A percentile compares a stretch with the other conserved stretches of the same genome.
These are phyloP conservation scores for Nasonia longicornis DNA, from an alignment of 1,140 invertebrate species.

Conservation along the genomic window DNA sequence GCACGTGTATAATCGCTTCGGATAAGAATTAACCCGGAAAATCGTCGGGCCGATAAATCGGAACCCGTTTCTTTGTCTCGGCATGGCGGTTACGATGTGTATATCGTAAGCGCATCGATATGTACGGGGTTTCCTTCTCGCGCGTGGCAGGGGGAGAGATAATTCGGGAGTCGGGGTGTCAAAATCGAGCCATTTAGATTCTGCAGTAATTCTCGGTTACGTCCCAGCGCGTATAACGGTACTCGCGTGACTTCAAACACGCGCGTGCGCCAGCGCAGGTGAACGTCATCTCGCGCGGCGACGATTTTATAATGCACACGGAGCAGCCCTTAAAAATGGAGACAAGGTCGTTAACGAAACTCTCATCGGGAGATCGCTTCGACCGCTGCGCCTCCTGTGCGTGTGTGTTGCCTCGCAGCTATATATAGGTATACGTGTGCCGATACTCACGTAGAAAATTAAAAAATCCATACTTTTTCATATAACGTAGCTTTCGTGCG, in stretches of 20 bases:
- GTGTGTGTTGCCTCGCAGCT: not conserved
- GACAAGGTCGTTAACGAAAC: not conserved
- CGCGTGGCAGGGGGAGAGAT: not conserved
- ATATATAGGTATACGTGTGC: no score
- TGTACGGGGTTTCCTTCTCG: no score
- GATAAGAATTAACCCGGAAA: not conserved
- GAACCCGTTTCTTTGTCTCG: not conserved
- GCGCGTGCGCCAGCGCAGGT: not conserved
- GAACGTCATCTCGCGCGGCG: not conserved
- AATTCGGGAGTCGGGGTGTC: not conserved
- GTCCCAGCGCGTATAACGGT: not conserved
- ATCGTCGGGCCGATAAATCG: no score
- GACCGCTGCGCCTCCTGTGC: not conserved
- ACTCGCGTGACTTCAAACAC: not conserved
- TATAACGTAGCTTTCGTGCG: not conserved
- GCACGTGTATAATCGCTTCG: no score
- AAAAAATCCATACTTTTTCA: not conserved
- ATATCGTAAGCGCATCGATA: no score
- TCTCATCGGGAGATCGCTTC: no score
- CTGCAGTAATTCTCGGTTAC: not conserved
- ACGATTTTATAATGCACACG: not conserved
- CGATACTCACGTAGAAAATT: not conserved
- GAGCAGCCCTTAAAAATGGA: not conserved
- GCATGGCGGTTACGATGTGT: not conserved
- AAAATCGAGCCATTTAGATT: constrained; percentile 3